Conservation (phyloP, 2,888 invertebrate species). For the Doris montereyensis region DNA sequence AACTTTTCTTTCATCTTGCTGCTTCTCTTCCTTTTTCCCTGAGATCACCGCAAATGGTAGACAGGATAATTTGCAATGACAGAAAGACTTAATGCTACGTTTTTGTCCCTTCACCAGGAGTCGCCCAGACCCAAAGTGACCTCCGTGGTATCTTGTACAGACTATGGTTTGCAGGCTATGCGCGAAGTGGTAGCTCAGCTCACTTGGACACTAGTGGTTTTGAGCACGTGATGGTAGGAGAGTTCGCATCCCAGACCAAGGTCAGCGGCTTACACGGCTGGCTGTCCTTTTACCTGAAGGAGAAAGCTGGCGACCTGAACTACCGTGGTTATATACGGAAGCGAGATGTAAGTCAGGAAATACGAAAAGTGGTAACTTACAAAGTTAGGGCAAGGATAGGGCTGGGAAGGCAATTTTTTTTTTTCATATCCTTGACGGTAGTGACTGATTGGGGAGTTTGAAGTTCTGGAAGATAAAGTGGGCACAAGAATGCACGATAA, state of each 20-base stretch:
- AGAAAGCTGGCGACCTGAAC: slow-evolving; percentile 72
- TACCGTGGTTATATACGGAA: slow-evolving; percentile 57
- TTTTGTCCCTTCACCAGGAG: slow-evolving; percentile 15
- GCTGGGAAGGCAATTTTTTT: too few species aligned
- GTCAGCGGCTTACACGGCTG: slow-evolving; percentile 92
- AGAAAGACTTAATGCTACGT: too few species aligned
- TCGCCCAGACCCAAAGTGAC: slow-evolving; percentile 31
- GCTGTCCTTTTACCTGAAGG: slow-evolving; percentile 87
- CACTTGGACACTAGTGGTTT: slow-evolving; percentile 90
- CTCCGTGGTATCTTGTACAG: slow-evolving; percentile 69
- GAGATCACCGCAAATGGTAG: too few species aligned
- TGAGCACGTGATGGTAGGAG: slow-evolving; percentile 92
- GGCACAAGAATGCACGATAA: too few species aligned
- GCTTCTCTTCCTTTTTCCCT: too few species aligned
- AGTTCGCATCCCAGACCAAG: slow-evolving; percentile 80
- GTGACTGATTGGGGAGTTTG: too few species aligned
- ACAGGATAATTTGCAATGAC: too few species aligned
- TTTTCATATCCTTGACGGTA: too few species aligned
- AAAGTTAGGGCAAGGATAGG: too few species aligned
- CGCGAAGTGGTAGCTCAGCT: slow-evolving; percentile 48
- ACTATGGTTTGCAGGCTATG: slow-evolving; percentile 80
- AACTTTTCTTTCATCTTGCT: too few species aligned
- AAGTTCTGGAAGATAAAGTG: too few species aligned
- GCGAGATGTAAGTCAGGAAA: slow-evolving; percentile 42
- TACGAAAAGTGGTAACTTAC: too few species aligned